Evolutionary conservation across 2,888 invertebrate species (phyloP).

Genomic region (Spisula solida): DNA sequence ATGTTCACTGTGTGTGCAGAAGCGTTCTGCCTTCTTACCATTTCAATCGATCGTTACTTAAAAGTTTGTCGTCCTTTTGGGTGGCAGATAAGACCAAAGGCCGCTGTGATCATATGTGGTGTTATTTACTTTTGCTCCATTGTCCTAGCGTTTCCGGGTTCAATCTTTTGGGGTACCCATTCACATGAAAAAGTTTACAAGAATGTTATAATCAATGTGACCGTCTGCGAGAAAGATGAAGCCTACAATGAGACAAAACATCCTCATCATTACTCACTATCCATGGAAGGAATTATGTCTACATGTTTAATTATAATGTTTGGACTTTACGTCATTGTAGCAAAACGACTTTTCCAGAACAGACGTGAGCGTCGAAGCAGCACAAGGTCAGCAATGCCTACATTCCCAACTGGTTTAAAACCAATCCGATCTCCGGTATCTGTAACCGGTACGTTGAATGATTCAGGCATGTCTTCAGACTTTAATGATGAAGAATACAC

Average conservation of each 20-base stretch:
- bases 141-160: conserved; percentile 52
- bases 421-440: not conserved
- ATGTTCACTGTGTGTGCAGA: conserved; percentile 69
- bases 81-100: conserved; percentile 56
- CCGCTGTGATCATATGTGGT: conserved; percentile 44
- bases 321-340: conserved; percentile 59
- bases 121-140: conserved; percentile 38
- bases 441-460: not conserved
- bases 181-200: not conserved
- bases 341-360: conserved; percentile 33
- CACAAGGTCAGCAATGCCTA: not conserved
- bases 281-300: conserved; percentile 37
- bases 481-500: not conserved
- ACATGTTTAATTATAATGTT: conserved; percentile 50
- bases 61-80: conserved; percentile 78
- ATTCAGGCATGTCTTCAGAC: not conserved
- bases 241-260: conserved; percentile 15
- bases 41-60: conserved; percentile 78
- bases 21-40: conserved; percentile 75
- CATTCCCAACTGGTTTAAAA: not conserved
- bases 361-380: not conserved
- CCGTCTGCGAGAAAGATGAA: conserved; percentile 62
- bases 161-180: conserved; percentile 65
- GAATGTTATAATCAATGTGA: conserved; percentile 40
- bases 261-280: conserved; percentile 45